Conservation (phyloP, 2,113 vertebrate species). For the Macrotus californicus region DNA sequence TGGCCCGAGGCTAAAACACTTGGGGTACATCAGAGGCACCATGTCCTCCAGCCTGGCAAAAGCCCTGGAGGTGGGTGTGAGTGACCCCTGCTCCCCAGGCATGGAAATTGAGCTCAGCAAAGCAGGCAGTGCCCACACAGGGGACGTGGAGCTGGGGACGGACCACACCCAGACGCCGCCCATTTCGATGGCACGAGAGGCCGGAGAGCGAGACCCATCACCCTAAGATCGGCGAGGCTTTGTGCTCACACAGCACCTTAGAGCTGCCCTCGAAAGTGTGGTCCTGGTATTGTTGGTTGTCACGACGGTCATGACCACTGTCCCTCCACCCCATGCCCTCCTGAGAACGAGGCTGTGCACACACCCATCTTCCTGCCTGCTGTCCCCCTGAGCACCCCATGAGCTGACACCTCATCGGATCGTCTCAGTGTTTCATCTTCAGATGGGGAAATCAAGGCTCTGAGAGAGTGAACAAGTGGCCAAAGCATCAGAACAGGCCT, state of each 20-base stretch:
- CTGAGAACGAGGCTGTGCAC: rapidly evolving
- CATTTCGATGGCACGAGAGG: rapidly evolving
- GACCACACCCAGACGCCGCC: rapidly evolving
- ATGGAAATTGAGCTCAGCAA: neutral
- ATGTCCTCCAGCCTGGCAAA: rapidly evolving
- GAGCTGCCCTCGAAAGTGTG: rapidly evolving
- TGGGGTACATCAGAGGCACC: rapidly evolving
- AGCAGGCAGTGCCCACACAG: rapidly evolving
- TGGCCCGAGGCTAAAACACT: neutral
- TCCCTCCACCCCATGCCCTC: rapidly evolving
- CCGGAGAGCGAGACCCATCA: rapidly evolving
- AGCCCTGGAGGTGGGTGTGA: rapidly evolving
- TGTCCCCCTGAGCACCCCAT: rapidly evolving
- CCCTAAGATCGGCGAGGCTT: rapidly evolving
- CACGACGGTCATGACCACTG: rapidly evolving
- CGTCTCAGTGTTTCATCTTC: neutral
- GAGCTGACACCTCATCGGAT: rapidly evolving
- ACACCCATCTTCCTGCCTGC: rapidly evolving
- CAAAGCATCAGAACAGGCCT: neutral
- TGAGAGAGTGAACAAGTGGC: neutral
- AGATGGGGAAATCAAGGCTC: neutral
- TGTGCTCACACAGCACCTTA: rapidly evolving
- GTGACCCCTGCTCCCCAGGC: neutral
- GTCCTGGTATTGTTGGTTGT: neutral
- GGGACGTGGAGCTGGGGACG: neutral